Evolutionary conservation across 2,113 vertebrate species (phyloP).

Genomic region (Tragelaphus strepsiceros): DNA sequence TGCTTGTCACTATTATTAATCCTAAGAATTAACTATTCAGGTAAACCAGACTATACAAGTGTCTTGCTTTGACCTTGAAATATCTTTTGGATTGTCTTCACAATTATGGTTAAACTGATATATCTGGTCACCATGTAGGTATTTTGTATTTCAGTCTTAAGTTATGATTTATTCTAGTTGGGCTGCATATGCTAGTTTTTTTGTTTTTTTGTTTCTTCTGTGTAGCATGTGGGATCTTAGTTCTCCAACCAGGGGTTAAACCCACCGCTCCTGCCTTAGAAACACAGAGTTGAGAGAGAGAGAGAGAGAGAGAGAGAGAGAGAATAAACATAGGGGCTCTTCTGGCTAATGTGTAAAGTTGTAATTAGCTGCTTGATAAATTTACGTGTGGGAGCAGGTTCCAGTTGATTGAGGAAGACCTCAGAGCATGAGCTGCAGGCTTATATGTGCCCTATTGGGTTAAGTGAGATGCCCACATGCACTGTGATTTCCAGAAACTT

Average conservation of each 20-base stretch:
- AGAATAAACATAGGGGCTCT: neutral
- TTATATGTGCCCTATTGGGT: neutral
- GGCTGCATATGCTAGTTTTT: neutral
- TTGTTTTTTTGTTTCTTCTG: neutral
- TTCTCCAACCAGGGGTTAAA: neutral
- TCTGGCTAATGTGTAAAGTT: neutral
- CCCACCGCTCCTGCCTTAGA: neutral
- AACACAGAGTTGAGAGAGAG: neutral
- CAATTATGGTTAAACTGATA: neutral
- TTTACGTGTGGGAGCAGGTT: neutral
- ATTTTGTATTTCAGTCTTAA: slow-evolving; percentile 20
- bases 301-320: neutral
- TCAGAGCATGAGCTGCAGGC: neutral
- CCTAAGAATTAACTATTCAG: neutral
- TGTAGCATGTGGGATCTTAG: neutral
- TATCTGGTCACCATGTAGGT: neutral
- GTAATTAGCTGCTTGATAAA: neutral
- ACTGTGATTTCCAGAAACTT: neutral
- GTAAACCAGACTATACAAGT: neutral
- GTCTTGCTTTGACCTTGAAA: neutral
- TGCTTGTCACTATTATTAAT: neutral
- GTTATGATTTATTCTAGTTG: neutral
- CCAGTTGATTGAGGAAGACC: neutral
- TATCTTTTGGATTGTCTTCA: neutral
- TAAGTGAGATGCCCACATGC: neutral